These are phyloP conservation scores for Dryadula phaetusa DNA, from an alignment of 2,888 invertebrate genomes.

Conservation along the genomic window DNA sequence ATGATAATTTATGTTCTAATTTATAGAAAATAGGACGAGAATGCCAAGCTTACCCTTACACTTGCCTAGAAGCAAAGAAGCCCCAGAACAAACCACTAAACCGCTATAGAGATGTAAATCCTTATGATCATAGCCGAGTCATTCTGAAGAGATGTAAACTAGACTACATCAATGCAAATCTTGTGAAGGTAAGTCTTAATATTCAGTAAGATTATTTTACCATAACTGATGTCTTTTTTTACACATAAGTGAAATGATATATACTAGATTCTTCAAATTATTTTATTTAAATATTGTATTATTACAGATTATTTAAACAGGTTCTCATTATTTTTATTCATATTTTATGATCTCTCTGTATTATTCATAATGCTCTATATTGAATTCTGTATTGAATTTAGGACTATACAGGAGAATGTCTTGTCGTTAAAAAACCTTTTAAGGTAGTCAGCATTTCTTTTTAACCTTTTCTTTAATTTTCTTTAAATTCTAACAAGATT, in stretches of 20 bases:
- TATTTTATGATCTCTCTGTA: no score
- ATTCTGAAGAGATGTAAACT: slow-evolving; percentile 88
- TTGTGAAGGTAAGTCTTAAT: slow-evolving; percentile 87
- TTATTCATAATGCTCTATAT: no score
- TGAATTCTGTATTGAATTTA: no score
- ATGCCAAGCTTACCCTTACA: slow-evolving; percentile 86
- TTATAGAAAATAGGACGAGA: slow-evolving; percentile 90
- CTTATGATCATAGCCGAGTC: slow-evolving; percentile 97
- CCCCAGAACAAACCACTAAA: slow-evolving; percentile 92
- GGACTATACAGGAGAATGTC: no score
- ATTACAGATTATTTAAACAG: no score
- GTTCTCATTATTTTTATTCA: no score
- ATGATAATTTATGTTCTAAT: slow-evolving; percentile 29
- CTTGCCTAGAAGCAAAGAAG: slow-evolving; percentile 89
- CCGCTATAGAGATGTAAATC: slow-evolving; percentile 97
- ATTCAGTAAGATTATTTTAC: background rate
- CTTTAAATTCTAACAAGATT: background rate
- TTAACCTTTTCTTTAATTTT: background rate
- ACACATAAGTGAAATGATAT: no score
- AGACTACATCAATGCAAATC: slow-evolving; percentile 98
- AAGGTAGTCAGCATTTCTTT: no score
- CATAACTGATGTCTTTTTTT: no score
- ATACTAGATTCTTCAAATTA: no score
- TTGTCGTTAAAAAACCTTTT: no score
- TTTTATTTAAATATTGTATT: no score